Conservation (phyloP, 2,888 invertebrate genomes). For the Tiliacea aurago region DNA sequence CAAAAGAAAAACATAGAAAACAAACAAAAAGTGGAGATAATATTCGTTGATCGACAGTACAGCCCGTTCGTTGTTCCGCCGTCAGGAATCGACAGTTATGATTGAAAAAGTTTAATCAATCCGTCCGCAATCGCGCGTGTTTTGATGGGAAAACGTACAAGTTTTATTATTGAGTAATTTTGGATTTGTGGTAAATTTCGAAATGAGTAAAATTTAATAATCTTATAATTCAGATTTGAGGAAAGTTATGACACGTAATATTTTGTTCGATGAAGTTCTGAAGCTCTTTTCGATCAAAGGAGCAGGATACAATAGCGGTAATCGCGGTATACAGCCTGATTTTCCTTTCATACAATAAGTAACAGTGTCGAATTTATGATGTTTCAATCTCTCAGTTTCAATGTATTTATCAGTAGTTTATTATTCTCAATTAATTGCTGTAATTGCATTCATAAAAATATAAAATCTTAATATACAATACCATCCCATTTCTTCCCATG, state of each 20-base stretch:
- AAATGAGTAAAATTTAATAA: constrained; percentile 7
- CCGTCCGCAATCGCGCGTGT: constrained; percentile 52
- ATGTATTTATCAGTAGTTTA: too few relatives aligned
- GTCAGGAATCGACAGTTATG: constrained; percentile 68
- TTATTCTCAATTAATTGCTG: too few relatives aligned
- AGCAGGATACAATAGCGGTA: background rate
- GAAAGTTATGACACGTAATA: too few relatives aligned
- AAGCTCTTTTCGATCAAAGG: background rate
- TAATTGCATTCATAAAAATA: too few relatives aligned
- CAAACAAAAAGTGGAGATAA: constrained; percentile 54
- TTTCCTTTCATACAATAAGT: background rate
- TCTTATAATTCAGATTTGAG: background rate
- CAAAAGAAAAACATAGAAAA: constrained; percentile 7
- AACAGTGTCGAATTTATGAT: background rate
- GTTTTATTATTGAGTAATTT: constrained; percentile 46
- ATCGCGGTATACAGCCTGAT: background rate
- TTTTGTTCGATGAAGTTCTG: background rate
- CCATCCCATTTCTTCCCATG: too few relatives aligned
- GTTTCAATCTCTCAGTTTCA: too few relatives aligned
- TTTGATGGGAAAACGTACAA: constrained; percentile 44
- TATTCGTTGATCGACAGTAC: constrained; percentile 57
- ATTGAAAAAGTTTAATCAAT: constrained; percentile 81
- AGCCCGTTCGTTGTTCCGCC: constrained; percentile 59
- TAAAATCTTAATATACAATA: too few relatives aligned
- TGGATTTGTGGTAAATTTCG: background rate